Evolutionary conservation across 2,888 invertebrate species (phyloP).

Genomic region (Phragmatobia fuliginosa): DNA sequence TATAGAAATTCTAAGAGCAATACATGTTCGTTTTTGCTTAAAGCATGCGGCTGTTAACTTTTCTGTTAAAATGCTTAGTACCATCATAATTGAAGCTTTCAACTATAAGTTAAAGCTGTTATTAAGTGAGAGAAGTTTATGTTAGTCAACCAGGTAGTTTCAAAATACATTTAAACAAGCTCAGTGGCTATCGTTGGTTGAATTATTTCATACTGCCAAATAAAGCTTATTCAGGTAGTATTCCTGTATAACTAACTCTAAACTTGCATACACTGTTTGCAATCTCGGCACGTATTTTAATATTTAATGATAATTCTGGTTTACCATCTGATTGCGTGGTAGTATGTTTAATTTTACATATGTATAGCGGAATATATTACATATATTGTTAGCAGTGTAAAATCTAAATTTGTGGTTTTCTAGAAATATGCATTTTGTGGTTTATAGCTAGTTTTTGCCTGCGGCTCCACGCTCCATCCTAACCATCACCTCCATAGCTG

Average conservation of each 20-base stretch:
- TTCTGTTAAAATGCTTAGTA: not conserved
- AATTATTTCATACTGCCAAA: not conserved
- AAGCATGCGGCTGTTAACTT: too few relatives aligned
- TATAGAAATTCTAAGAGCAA: too few relatives aligned
- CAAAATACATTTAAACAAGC: not conserved
- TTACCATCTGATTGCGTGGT: not conserved
- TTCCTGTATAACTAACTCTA: not conserved
- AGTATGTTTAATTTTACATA: not conserved
- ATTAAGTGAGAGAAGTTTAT: not conserved
- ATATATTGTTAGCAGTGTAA: too few relatives aligned
- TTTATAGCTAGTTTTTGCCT: not conserved
- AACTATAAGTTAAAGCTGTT: not conserved
- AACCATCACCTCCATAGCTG: too few relatives aligned
- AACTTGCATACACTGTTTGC: not conserved
- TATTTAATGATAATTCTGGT: not conserved
- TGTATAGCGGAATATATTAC: not conserved
- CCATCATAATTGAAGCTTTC: not conserved
- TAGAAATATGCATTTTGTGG: not conserved
- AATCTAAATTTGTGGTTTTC: slow-evolving; percentile 2
- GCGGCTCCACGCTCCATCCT: too few relatives aligned
- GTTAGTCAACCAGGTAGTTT: not conserved
- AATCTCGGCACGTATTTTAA: not conserved
- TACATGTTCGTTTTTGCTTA: too few relatives aligned
- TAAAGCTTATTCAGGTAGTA: not conserved
- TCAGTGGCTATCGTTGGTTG: not conserved